Base-by-base conservation (phyloP, 2,113 vertebrate species). In the Noturus placidus region DNA sequence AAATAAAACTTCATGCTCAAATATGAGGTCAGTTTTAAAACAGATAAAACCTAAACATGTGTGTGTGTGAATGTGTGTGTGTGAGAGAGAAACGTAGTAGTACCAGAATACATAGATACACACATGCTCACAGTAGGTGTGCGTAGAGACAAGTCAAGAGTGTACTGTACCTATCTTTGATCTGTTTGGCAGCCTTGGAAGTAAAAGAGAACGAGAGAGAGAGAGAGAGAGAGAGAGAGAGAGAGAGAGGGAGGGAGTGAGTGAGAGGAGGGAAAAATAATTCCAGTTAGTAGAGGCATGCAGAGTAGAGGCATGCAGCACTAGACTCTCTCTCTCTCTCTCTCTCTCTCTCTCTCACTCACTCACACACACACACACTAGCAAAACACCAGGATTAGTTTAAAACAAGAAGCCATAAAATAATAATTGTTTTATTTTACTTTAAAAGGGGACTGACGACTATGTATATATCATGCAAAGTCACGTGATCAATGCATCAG, bases 161-260 rank as follows among this genome's bases (percentile, higher is more conserved):
- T 87, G 92, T 96, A 96, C 95, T 94, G 85, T 96, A 99, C 98
- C 97, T 96, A 96, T 99, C 97, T 93, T 97, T 98, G 96, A 99
- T 99, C 94, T 97, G 96, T 96, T 96, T 98, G 90, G 97, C 94
- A 94, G 97, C 97, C 98, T 99, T 95, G 92, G 88, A 92, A 91
- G 7, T n/a, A 93, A 96, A 92, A 95, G 74, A 65, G 59, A 56
- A 70, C 90, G 91, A 93, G 95, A 92, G 90, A 91, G 93, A 89
- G 95, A 93, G 93, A 95, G 38, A 95, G 92, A 94, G 95, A 93
- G 95, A 86, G 86, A 91, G 91, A 93, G 94, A 92, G 92, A 94
- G 95, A 93, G 95, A 93, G 15, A 90, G 72, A 50, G 42, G 15
- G 25, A 85, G 92, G 94, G 95, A 93, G 95, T 84, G 89, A 91